Percentiles rank a stretch among this genome's conserved stretches.
Evolutionary conservation across 2,888 invertebrate genomes (phyloP).

Genomic region (Furcula furcula): DNA sequence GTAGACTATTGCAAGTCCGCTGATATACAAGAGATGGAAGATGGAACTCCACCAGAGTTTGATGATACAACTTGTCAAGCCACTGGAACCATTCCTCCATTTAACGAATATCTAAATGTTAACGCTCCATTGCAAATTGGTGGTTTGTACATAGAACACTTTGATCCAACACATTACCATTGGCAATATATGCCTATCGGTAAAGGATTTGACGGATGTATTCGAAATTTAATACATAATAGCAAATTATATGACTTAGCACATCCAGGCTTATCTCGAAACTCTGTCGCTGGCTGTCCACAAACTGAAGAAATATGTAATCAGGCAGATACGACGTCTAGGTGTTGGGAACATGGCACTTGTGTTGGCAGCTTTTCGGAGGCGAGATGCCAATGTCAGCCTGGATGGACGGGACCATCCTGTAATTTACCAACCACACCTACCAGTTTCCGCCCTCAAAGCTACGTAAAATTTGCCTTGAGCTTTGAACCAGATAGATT

Average conservation of each 20-base stretch:
- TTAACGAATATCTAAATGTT: conserved; percentile 97
- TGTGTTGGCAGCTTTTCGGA: conserved; percentile 95
- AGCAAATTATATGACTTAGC: conserved; percentile 97
- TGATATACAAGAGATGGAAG: conserved; percentile 93
- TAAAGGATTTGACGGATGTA: conserved; percentile 97
- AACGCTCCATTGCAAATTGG: conserved; percentile 98
- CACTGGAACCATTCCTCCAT: conserved; percentile 94
- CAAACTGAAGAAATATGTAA: conserved; percentile 96
- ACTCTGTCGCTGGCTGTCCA: conserved; percentile 94
- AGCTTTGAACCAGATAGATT: conserved; percentile 97
- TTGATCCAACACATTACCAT: conserved; percentile 93
- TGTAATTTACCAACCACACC: conserved; percentile 93
- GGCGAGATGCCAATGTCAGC: conserved; percentile 95
- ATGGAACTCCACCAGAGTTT: conserved; percentile 93
- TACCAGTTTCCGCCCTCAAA: conserved; percentile 95
- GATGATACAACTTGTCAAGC: conserved; percentile 96
- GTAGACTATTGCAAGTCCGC: conserved; percentile 97
- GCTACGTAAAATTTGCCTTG: conserved; percentile 97
- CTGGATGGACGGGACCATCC: conserved; percentile 96
- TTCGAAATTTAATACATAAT: conserved; percentile 97
- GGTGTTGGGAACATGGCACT: conserved; percentile 96
- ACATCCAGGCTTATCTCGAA: conserved; percentile 93
- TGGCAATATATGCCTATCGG: conserved; percentile 96
- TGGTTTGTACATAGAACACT: conserved; percentile 93
- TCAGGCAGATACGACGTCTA: conserved; percentile 90